Evolutionary conservation across 2,797 vertebrate species (phyloP), one percentile per base, ranked within the genome.

Genomic region (Semaprochilodus insignis): DNA sequence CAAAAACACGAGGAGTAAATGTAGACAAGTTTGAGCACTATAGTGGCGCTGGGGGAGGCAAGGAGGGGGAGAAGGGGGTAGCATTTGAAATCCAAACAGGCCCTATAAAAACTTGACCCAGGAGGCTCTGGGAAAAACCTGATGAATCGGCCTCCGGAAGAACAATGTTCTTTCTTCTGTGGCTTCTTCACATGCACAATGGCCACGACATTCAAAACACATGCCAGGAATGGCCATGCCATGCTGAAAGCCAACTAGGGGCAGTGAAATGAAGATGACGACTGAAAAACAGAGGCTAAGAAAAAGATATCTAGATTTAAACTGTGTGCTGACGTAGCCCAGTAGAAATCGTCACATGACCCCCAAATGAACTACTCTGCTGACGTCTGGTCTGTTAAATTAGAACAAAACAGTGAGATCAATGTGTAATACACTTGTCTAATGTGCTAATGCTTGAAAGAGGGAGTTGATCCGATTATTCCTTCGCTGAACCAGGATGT

Each of bases 91-190:
- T 97, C 96, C 96, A 97, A 99, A 98, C 96, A 97, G 96, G 96
- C 94, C 91, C 96, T 93, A 95, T 97, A 95, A 98, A 99, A 97
- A 97, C 97, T 96, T 98, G 97, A 99, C 97, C 97, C 95, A 91
- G 94, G 95, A 97, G 97, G 96, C 97, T 99, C 97, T 99, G 97
- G 97, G 98, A 99, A 99, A 99, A 98, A 96, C 91, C 94, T 93
- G 90, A 95, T 97, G 97, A 98, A 97, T 97, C 91, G 94, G 94
- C 93, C 93, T 94, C 96, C 96, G 92, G 96, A 96, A 96, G 96
- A 94, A 94, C 96, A 93, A 93, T 95, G 96, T 93, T 94, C 96
- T 96, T 95, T 95, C 94, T 95, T 94, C 93, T 94, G 93, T 91
- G 90, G 77, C 93, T 96, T 94, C 95, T 96, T 94, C 94, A 93